phyloP scores from a whole-genome alignment of 2,113 vertebrate genomes.

The Otocyon megalotis region DNA sequence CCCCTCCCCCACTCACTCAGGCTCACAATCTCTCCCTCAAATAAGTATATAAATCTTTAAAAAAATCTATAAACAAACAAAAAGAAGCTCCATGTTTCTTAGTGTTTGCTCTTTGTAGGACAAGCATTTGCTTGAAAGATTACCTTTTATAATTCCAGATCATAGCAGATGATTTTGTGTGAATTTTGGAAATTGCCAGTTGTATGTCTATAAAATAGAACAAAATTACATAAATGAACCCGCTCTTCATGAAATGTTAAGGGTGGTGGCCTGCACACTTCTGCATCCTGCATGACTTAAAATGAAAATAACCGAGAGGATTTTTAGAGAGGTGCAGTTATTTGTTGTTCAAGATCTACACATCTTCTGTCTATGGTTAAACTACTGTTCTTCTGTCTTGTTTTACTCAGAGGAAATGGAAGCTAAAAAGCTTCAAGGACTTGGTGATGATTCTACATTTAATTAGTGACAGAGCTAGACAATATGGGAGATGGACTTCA shows the following conservation, averaged over 20 bases:
- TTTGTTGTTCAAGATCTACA: not conserved
- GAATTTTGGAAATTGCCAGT: constrained; percentile 4
- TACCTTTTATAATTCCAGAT: constrained; percentile 32
- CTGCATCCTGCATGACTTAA: not conserved
- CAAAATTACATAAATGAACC: not conserved
- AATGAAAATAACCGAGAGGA: not conserved
- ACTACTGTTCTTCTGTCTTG: not conserved
- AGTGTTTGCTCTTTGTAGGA: not conserved
- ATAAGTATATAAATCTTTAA: not conserved
- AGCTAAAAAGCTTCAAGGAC: not conserved
- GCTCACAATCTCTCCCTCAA: not conserved
- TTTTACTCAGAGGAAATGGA: not conserved
- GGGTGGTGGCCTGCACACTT: not conserved
- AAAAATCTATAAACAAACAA: not conserved
- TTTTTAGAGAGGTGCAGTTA: not conserved
- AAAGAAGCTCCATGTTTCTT: not conserved
- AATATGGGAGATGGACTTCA: not conserved
- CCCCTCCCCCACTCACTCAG: not conserved
- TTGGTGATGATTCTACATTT: not conserved
- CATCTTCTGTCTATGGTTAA: not conserved
- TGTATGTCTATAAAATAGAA: not conserved
- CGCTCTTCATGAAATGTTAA: not conserved
- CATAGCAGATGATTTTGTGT: not conserved
- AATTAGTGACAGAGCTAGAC: not conserved
- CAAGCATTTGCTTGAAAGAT: not conserved